Percentiles rank a stretch among this genome's conserved stretches.
phyloP scores from a whole-genome alignment of 2,113 vertebrate species.

The Megaceryle maxima region DNA sequence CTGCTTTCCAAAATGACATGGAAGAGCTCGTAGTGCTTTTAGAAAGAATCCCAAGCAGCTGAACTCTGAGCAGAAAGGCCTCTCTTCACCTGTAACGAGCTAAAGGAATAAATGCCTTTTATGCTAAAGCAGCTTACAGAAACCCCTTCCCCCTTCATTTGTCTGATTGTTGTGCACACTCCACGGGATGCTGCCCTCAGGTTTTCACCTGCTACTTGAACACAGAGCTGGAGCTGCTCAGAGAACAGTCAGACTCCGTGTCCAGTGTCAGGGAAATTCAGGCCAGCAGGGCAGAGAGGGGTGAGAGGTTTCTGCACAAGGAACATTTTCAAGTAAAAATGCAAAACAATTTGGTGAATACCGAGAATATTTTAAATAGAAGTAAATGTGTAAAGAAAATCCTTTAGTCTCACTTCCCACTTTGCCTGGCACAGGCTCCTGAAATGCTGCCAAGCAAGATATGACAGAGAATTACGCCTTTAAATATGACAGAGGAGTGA shows the following conservation, averaged over 20 bases:
- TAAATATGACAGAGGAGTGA: neutral
- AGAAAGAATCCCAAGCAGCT: neutral
- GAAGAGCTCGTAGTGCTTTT: neutral
- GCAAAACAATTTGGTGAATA: neutral
- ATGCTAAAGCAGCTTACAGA: neutral
- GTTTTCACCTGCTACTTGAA: neutral
- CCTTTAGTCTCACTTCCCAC: slow-evolving; percentile 30
- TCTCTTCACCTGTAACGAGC: neutral
- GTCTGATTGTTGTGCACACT: neutral
- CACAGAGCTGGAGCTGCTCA: neutral
- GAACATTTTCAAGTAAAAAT: neutral
- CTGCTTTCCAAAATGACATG: neutral
- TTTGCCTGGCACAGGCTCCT: slow-evolving; percentile 22
- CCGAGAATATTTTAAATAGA: neutral
- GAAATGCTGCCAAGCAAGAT: slow-evolving; percentile 13
- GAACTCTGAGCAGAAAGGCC: neutral
- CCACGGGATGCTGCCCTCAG: neutral
- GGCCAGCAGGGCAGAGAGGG: neutral
- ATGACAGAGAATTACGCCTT: neutral
- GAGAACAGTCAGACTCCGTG: neutral
- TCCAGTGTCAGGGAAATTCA: accelerated
- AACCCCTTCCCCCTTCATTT: neutral
- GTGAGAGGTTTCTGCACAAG: neutral
- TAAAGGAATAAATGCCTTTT: neutral
- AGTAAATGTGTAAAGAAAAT: slow-evolving; percentile 8